Percentiles rank a stretch among this genome's conserved stretches.
phyloP scores from a whole-genome alignment of 2,797 vertebrate genomes.

The Eulemur albifrons region DNA sequence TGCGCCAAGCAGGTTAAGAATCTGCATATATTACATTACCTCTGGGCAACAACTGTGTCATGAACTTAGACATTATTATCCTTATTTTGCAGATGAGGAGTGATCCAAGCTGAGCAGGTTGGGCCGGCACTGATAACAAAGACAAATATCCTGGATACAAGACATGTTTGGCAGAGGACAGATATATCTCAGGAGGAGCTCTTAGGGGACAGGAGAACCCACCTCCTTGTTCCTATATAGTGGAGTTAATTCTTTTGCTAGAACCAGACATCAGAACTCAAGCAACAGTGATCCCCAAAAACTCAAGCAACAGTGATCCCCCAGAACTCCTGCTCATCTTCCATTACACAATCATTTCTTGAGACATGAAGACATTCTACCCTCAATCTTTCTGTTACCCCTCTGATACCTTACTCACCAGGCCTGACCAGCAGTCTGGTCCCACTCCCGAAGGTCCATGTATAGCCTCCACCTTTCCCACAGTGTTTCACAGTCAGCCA shows the following conservation, averaged over 20 bases:
- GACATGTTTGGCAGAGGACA: background rate
- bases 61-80: background rate
- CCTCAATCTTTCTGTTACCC: background rate
- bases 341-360: background rate
- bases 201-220: background rate
- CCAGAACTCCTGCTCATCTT: background rate
- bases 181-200: background rate
- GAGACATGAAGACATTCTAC: background rate
- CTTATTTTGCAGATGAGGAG: conserved; percentile 8
- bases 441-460: conserved; percentile 48
- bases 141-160: background rate
- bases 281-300: background rate
- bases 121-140: background rate
- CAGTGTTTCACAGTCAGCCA: conserved; percentile 56
- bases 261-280: background rate
- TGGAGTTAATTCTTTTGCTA: background rate
- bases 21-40: background rate
- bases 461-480: background rate
- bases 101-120: background rate
- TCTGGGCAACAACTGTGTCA: background rate
- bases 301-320: no score
- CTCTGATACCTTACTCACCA: conserved; percentile 62
- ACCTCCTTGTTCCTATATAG: background rate
- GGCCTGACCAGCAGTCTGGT: conserved; percentile 58
- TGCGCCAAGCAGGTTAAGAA: background rate